Evolutionary conservation across 2,888 invertebrate species (phyloP).

Genomic region (Torymus aiolomorphi): DNA sequence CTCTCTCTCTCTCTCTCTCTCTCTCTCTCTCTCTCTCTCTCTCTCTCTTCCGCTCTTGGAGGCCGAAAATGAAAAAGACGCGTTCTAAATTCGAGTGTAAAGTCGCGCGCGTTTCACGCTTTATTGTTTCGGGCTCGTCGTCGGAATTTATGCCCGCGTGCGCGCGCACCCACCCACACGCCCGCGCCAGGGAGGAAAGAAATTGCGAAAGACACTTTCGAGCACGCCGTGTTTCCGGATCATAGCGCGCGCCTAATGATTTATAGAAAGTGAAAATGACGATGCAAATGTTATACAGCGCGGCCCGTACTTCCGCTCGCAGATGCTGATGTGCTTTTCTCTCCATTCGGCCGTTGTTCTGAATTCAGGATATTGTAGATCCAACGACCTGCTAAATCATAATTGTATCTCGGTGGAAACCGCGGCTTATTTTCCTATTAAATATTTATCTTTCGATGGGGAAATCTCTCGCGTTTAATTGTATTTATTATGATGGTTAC

Average conservation of each 20-base stretch:
- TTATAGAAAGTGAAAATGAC: conserved; percentile 44
- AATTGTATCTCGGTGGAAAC: too few species aligned
- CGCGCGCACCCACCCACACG: too few species aligned
- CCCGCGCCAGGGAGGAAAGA: background rate
- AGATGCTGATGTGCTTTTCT: too few species aligned
- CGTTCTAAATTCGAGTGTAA: conserved; percentile 31
- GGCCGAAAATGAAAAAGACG: background rate
- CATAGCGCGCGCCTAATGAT: background rate
- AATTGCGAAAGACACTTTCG: conserved; percentile 5
- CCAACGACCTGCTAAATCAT: too few species aligned
- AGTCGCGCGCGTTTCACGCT: background rate
- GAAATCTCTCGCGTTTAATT: too few species aligned
- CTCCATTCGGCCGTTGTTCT: too few species aligned
- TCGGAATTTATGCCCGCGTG: background rate
- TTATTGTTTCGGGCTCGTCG: background rate
- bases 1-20: too few species aligned
- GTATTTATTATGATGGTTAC: too few species aligned
- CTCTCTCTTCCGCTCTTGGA: background rate
- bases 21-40: background rate
- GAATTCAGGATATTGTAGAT: too few species aligned
- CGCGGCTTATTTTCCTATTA: too few species aligned
- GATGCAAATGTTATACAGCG: conserved; percentile 10
- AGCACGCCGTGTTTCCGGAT: background rate
- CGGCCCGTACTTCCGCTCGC: background rate
- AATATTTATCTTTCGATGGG: too few species aligned